A percentile compares a stretch with the other conserved stretches of the same genome.
Conservation (phyloP, 2,888 invertebrate genomes). For the Teleogryllus oceanicus region DNA sequence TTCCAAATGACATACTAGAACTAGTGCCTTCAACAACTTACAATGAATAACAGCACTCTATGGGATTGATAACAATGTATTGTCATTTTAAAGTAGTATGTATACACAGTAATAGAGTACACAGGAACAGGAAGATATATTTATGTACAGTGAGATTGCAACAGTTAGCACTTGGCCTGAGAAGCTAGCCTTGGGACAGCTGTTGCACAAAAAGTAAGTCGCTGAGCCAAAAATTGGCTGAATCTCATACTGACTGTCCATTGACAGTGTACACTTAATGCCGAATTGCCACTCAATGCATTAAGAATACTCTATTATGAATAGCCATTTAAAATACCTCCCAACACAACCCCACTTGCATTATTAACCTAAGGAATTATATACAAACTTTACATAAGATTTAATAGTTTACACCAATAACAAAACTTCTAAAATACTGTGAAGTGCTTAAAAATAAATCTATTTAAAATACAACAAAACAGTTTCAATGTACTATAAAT, state of each 20-base stretch:
- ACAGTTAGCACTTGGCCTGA: not conserved
- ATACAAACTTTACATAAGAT: slow-evolving; percentile 18
- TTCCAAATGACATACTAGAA: not conserved
- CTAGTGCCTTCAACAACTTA: not conserved
- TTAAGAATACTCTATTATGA: not conserved
- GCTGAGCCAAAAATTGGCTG: not conserved
- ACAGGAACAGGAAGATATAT: slow-evolving; percentile 3
- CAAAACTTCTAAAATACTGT: slow-evolving; percentile 28
- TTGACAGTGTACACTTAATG: not conserved
- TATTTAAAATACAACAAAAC: slow-evolving; percentile 20
- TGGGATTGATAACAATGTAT: slow-evolving; percentile 9
- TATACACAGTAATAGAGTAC: slow-evolving; percentile 18
- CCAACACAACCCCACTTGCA: not conserved
- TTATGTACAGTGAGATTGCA: slow-evolving; percentile 6
- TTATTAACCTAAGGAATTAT: not conserved
- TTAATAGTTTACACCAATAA: slow-evolving; percentile 2
- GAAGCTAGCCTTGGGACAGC: not conserved
- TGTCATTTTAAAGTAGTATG: slow-evolving; percentile 18
- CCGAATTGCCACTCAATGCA: not conserved
- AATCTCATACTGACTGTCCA: not conserved
- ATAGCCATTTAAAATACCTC: not conserved
- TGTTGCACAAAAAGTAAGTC: slow-evolving; percentile 3
- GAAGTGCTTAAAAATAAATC: slow-evolving; percentile 29
- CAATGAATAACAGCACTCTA: slow-evolving; percentile 1
- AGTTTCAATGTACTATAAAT: slow-evolving; percentile 3